A percentile compares a stretch with the other conserved stretches of the same genome.
phyloP scores from a whole-genome alignment of 2,888 invertebrate genomes.

The Myopa testacea region DNA sequence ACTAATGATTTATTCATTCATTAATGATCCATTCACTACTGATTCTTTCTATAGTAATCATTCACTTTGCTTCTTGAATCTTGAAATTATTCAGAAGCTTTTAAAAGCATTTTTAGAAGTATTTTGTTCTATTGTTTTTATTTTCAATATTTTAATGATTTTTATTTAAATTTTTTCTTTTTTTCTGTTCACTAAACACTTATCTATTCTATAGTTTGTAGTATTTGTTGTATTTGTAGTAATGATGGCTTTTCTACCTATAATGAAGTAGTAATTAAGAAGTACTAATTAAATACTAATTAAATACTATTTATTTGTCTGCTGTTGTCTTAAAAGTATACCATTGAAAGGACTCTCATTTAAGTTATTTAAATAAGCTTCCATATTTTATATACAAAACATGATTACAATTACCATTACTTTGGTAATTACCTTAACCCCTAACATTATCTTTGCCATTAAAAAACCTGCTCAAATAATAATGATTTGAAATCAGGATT shows the following conservation, averaged over 20 bases:
- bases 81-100: too few species aligned
- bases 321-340: not conserved
- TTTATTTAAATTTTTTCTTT: not conserved
- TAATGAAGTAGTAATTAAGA: too few species aligned
- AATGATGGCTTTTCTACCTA: not conserved
- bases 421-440: conserved; percentile 4
- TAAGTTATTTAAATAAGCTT: not conserved
- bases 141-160: not conserved
- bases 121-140: not conserved
- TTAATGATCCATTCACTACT: too few species aligned
- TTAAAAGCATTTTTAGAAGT: too few species aligned
- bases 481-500: not conserved
- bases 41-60: too few species aligned
- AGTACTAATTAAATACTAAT: not conserved
- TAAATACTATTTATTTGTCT: conserved; percentile 2
- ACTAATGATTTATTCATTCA: too few species aligned
- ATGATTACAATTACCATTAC: conserved; percentile 16
- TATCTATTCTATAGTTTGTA: not conserved
- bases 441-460: conserved; percentile 6
- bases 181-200: not conserved
- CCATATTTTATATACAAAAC: not conserved
- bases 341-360: not conserved
- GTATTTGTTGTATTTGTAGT: not conserved
- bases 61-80: too few species aligned
- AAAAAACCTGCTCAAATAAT: not conserved